phyloP scores from a whole-genome alignment of 2,797 vertebrate genomes.

The Sebastiscus albofasciatus region DNA sequence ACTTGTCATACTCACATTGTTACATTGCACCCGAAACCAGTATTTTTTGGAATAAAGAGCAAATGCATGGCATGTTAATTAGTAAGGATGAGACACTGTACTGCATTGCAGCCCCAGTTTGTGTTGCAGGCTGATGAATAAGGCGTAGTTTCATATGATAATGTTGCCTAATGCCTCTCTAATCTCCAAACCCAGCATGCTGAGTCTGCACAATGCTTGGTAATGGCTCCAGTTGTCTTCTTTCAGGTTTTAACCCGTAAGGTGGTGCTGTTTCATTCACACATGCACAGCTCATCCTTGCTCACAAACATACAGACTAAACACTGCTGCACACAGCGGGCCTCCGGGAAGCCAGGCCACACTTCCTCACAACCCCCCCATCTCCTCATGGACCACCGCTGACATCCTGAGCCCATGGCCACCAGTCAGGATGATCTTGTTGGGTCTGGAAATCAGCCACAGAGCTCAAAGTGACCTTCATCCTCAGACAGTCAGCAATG shows the following conservation, averaged over 20 bases:
- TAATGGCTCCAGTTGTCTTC: neutral
- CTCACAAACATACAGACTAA: neutral
- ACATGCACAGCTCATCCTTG: neutral
- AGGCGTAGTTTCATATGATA: slow-evolving; percentile 3
- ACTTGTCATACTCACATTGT: neutral
- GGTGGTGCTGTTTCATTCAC: slow-evolving; percentile 38
- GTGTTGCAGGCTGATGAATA: slow-evolving; percentile 13
- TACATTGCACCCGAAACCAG: neutral
- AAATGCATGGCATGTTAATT: slow-evolving; percentile 5
- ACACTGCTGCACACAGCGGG: slow-evolving; percentile 5
- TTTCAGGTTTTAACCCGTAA: slow-evolving; percentile 13
- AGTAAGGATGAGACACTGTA: neutral
- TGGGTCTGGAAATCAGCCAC: slow-evolving; percentile 52
- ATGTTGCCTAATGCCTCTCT: neutral
- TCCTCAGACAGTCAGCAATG: slow-evolving; percentile 42
- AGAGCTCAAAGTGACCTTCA: slow-evolving; percentile 71
- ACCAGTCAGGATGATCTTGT: slow-evolving; percentile 28
- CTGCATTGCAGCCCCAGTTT: slow-evolving; percentile 13
- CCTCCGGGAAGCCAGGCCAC: slow-evolving; percentile 17
- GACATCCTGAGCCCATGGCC: slow-evolving; percentile 16
- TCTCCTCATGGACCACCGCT: neutral
- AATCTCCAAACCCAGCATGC: slow-evolving; percentile 8
- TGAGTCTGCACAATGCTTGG: neutral
- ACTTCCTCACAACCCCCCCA: neutral
- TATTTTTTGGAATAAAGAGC: neutral